These are phyloP conservation scores for Leiothrix lutea DNA, from an alignment of 2,113 vertebrate genomes.

Conservation along the genomic window DNA sequence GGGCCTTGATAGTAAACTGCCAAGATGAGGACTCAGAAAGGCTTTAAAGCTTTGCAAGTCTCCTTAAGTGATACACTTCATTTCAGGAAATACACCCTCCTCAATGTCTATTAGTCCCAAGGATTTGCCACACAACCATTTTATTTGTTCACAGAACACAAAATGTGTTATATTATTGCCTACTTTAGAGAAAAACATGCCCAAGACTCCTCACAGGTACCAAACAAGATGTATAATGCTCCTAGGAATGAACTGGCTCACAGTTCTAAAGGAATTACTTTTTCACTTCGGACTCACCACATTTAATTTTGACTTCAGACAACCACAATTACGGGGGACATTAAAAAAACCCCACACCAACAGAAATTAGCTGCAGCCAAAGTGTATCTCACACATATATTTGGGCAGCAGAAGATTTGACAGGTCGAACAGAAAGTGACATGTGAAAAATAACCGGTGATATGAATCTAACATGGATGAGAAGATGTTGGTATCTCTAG, in stretches of 20 bases:
- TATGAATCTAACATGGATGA: neutral
- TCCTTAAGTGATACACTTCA: neutral
- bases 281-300: neutral
- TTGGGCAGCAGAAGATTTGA: neutral
- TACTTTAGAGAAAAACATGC: neutral
- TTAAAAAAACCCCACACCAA: neutral
- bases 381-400: neutral
- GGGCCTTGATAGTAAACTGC: conserved; percentile 15
- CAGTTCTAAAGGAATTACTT: neutral
- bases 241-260: neutral
- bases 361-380: neutral
- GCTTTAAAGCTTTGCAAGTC: conserved; percentile 20
- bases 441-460: neutral
- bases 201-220: neutral
- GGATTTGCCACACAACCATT: neutral
- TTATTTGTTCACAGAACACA: neutral
- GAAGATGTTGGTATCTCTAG: neutral
- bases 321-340: neutral
- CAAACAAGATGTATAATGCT: neutral
- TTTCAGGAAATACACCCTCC: neutral
- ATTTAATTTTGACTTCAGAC: neutral
- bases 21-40: neutral
- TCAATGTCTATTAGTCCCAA: neutral
- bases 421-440: neutral
- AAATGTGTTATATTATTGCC: neutral